A percentile compares a stretch with the other conserved stretches of the same genome.
phyloP scores from a whole-genome alignment of 2,888 invertebrate genomes.

The Galeopsomyia nigrocyanea region DNA sequence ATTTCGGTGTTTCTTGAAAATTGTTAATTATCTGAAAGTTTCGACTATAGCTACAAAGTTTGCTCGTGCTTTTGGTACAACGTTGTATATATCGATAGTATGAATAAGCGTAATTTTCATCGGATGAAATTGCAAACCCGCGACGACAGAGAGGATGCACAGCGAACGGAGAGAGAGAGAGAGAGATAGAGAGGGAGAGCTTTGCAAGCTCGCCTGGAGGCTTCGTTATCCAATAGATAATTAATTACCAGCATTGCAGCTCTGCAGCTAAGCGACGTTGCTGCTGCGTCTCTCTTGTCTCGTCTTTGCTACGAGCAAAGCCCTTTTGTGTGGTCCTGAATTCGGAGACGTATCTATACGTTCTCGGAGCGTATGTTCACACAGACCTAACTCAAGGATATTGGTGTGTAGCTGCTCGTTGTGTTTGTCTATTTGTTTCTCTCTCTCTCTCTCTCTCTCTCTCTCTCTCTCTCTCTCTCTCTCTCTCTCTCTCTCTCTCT shows the following conservation, averaged over 20 bases:
- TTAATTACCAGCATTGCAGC: constrained; percentile 51
- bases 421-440: constrained; percentile 28
- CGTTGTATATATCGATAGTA: no score
- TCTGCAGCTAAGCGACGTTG: not conserved
- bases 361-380: not conserved
- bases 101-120: no score
- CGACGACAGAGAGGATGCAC: no score
- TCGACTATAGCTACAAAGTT: no score
- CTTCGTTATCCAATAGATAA: constrained; percentile 50
- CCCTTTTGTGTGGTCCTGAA: constrained; percentile 18
- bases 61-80: no score
- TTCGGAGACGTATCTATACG: not conserved
- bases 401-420: constrained; percentile 47
- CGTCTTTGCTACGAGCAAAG: not conserved
- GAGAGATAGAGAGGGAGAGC: constrained; percentile 15
- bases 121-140: no score
- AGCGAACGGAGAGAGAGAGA: not conserved
- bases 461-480: no score
- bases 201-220: constrained; percentile 17
- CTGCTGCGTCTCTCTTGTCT: constrained; percentile 5
- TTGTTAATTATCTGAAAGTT: no score
- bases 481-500: no score
- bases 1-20: no score
- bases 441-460: no score
- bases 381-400: constrained; percentile 22